Base-by-base conservation (phyloP, 2,797 vertebrate genomes). In the Siniperca obscura region DNA sequence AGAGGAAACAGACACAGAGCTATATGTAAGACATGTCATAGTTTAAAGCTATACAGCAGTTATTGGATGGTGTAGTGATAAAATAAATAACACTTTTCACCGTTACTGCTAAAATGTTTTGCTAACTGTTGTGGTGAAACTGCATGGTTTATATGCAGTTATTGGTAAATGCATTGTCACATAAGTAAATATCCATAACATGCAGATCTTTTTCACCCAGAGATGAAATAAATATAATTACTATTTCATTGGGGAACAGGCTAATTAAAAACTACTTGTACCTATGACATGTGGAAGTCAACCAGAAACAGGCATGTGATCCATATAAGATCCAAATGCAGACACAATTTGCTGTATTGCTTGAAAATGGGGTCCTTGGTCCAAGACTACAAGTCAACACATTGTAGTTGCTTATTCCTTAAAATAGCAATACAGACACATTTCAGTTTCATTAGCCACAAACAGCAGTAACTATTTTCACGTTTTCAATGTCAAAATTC, bases 401-500 rank as follows among this genome's bases (percentile, higher is more conserved):
- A 55, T 2, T 30, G 8, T 48, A 66, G 25, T 44, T 10, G 10
- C 55, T 17, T 3, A 5, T 4, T 48, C 46, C 21, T 46, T 42
- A 25, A 78, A 74, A 56, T 8, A 30, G 48, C 8, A 38, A 4
- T 0, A 8, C 3, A 42, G 25, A 53, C 22, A 62, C 16, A 25
- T 55, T 72, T 70, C 10, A 36, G 3, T 69, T 36, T 53, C 34
- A 74, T 57, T 13, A 19, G 1, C 34, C 48, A 38, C 22, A 40
- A 25, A 79, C 50, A 50, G 30, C 34, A 50, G 10, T 42, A 25
- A 36, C 16, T 75, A 19, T 72, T 71, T 57, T 25, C 34, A 34
- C 40, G 42, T 81, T 80, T 64, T 74, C 2, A 59, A 17, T 21
- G 53, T 80, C 40, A 71, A 16, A 59, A 76, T 65, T 69, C 60